Base-by-base conservation (phyloP, 1,140 invertebrate genomes). In the Macrostomum lignano region DNA sequence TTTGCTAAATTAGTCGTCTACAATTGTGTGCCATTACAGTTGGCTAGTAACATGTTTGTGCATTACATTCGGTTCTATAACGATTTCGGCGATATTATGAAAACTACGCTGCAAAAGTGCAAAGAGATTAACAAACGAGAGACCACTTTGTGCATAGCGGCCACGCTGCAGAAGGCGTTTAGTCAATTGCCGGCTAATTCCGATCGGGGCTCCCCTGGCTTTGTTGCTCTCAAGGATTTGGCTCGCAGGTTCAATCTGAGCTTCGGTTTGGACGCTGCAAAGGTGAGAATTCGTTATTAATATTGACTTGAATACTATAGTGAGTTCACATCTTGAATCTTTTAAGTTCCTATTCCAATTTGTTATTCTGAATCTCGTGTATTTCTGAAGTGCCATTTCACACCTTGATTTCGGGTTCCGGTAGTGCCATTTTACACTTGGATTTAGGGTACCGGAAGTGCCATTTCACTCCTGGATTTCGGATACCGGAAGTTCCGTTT, bases 11-110 rank as follows among this genome's bases (percentile, higher is more conserved):
- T 98, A 14, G 74, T 94, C 43, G 77, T 94, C 24, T 93, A 94
- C 59, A 91, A 93, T 52, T 74, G 93, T 39, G 69, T 93, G 46
- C 76, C 75, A 3, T 81, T 82, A 2, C 72, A 73, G 47, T 69
- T 73, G 41, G 81, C 78, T 11, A 73, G 78, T 1, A 77, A 84
- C 53, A 74, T 96, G 36, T 86, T 94, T 52, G 82, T 88, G 53
- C 75, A 93, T 55, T 93, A 94, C 53, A 78, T 44, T 39, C 52
- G 77, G 69, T 88, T 78, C 52, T 93, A 88, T 51, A 86, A 86
- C 53, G 81, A 94, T 54, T 96, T 91, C 63, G 88, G 88, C n/a
- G 88, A 96, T 54, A 98, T 98, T 33, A 91, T 98, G 33, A 96
- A 96, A 62, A 72, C 74, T 7, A 91, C 86, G 1, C 60, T 98